A percentile compares a stretch with the other conserved stretches of the same genome.
Evolutionary conservation across 2,888 invertebrate genomes (phyloP).

Genomic region (Drosophila formosana): DNA sequence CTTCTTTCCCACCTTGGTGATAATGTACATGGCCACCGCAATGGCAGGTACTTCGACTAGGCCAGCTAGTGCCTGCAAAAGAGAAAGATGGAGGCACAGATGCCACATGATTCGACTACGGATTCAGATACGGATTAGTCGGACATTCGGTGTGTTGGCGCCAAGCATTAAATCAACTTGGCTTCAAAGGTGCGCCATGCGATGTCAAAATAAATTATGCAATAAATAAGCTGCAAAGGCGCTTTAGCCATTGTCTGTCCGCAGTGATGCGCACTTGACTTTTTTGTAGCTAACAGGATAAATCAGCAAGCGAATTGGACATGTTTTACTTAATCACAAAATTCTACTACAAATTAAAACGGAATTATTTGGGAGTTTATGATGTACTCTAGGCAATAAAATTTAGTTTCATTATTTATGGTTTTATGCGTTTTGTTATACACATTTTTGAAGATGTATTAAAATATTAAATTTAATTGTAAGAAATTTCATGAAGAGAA

Average conservation of each 20-base stretch:
- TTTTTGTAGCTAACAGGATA: slow-evolving; percentile 14
- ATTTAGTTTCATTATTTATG: too few species aligned
- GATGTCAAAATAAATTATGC: slow-evolving; percentile 77
- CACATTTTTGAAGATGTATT: background rate
- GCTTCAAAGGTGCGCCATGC: slow-evolving; percentile 71
- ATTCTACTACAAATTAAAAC: background rate
- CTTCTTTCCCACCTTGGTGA: slow-evolving; percentile 90
- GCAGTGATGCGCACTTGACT: slow-evolving; percentile 47
- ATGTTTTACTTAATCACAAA: background rate
- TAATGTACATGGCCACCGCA: slow-evolving; percentile 90
- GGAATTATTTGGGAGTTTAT: background rate
- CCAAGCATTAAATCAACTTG: slow-evolving; percentile 64
- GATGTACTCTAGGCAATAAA: background rate
- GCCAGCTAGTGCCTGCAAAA: slow-evolving; percentile 87
- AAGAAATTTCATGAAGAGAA: background rate
- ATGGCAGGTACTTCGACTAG: slow-evolving; percentile 92
- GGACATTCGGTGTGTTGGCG: slow-evolving; percentile 51
- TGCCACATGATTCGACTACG: slow-evolving; percentile 3
- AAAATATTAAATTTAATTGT: background rate
- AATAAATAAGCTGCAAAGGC: slow-evolving; percentile 63
- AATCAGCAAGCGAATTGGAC: background rate
- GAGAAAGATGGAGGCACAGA: slow-evolving; percentile 14
- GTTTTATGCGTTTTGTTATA: too few species aligned
- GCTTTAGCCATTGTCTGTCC: slow-evolving; percentile 37
- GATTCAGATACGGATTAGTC: slow-evolving; percentile 11